Evolutionary conservation across 2,888 invertebrate genomes (phyloP).

Genomic region (Lagria hirta): DNA sequence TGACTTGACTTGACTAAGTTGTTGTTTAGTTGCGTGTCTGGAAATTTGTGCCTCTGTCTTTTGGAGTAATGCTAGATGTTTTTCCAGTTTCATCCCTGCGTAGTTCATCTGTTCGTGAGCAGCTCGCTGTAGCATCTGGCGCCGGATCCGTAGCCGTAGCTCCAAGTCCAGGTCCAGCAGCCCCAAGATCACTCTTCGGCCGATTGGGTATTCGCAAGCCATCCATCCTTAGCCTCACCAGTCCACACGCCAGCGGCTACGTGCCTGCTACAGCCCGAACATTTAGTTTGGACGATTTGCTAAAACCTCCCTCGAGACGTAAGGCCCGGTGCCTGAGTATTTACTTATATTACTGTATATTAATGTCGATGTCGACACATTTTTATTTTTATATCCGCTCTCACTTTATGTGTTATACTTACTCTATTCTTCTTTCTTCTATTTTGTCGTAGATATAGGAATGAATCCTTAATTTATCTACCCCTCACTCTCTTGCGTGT

Average conservation of each 20-base stretch:
- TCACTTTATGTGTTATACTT: no score
- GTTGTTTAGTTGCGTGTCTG: no score
- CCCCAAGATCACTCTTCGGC: constrained; percentile 72
- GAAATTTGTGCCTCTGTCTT: no score
- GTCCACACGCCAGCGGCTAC: constrained; percentile 59
- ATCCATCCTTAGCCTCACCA: constrained; percentile 79
- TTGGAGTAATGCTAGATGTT: no score
- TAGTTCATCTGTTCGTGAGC: constrained; percentile 63
- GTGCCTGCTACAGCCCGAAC: constrained; percentile 71
- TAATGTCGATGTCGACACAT: constrained; percentile 29
- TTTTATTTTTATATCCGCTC: constrained; percentile 16
- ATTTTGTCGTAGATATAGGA: constrained; percentile 39
- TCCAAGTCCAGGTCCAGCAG: constrained; percentile 57
- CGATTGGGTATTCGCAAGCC: constrained; percentile 87
- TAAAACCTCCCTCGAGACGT: constrained; percentile 81
- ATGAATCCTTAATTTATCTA: constrained; percentile 34
- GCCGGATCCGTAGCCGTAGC: constrained; percentile 50
- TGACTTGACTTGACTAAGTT: no score
- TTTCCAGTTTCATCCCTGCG: constrained; percentile 50
- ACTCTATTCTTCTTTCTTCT: constrained; percentile 30
- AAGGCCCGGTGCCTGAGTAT: constrained; percentile 57
- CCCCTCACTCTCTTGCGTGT: constrained; percentile 54
- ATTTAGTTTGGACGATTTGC: constrained; percentile 86
- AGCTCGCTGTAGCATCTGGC: constrained; percentile 56
- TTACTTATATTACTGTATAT: background rate